A percentile compares a stretch with the other conserved stretches of the same genome.
phyloP scores from a whole-genome alignment of 37 sponge, comb jelly and placozoan species.

The Theonella swinhoei region DNA sequence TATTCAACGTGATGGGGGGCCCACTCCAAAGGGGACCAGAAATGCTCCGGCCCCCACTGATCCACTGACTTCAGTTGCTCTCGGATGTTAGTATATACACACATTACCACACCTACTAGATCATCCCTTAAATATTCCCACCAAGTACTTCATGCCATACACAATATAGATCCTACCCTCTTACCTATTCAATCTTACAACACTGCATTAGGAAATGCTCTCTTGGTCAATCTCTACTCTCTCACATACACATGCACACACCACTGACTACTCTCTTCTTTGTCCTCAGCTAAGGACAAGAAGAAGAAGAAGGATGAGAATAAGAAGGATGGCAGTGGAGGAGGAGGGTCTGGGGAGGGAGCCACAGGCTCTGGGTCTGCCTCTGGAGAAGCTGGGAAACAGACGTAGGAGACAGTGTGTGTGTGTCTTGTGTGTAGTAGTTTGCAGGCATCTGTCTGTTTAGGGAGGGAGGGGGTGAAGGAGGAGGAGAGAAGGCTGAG shows the following conservation, averaged over 20 bases:
- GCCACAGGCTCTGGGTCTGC: neutral
- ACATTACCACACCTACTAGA: neutral
- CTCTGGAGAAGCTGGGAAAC: neutral
- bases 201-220: too few species aligned
- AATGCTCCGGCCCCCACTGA: neutral
- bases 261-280: neutral
- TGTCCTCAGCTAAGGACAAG: neutral
- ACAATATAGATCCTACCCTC: neutral
- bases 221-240: neutral
- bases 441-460: too few species aligned
- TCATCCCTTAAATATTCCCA: too few species aligned
- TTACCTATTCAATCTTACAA: neutral
- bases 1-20: constrained; percentile 8
- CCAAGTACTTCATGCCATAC: too few species aligned
- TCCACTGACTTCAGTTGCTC: neutral
- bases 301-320: neutral
- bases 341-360: too few species aligned
- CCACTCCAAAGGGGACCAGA: neutral
- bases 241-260: too few species aligned
- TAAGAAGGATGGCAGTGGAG: neutral
- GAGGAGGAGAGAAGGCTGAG: neutral
- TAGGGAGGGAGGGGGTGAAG: neutral
- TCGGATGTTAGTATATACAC: neutral
- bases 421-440: too few species aligned
- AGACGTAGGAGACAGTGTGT: neutral